Evolutionary conservation across 2,888 invertebrate species (phyloP), one percentile per base, ranked within the genome.

Genomic region (Mechanitis messenoides): DNA sequence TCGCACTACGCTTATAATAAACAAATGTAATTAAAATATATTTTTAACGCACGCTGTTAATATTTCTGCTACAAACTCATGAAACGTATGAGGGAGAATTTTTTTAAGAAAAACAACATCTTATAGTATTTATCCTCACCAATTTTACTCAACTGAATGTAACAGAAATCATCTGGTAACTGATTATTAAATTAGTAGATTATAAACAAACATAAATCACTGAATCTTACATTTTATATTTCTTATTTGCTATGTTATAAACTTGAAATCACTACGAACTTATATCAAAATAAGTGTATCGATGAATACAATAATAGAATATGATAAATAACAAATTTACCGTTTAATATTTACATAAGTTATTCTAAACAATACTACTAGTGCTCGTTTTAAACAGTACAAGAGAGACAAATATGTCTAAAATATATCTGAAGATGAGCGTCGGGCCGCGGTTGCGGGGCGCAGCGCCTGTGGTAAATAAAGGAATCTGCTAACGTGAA

Each of bases 81-180:
- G 70, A 68, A 71, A 75, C 74, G 75, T 79, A 80, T 75, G 74
- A 80, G 84, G 86, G 85, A 79, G 80, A 77, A 72, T 77, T 65
- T 58, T 63, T 65, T 61, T 73, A 86, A 89, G 83, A 76, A 87
- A 89, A 89, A 89, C 89, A 88, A 88, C 87, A 69, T 78, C 78
- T 82, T 75, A 80, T 84, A 77, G 71, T 80, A 82, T 83, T 82
- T 83, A 64, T 82, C 83, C 81, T 83, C 76, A 82, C 81, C 80
- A 76, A 80, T 78, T 89, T 90, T 90, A 90, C 89, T 90, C 85
- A 86, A 85, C 78, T 83, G 78, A 85, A 81, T 81, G 73, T 79
- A 88, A 90, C 87, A 89, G 83, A 89, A 84, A 77, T 81, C 74
- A 75, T 82, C 79, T 87, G 88, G 87, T 90, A 89, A 89, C 88